Percentiles rank a stretch among this genome's conserved stretches.
Evolutionary conservation across 2,113 vertebrate species (phyloP).

Genomic region (Ivindomyrus marchei): DNA sequence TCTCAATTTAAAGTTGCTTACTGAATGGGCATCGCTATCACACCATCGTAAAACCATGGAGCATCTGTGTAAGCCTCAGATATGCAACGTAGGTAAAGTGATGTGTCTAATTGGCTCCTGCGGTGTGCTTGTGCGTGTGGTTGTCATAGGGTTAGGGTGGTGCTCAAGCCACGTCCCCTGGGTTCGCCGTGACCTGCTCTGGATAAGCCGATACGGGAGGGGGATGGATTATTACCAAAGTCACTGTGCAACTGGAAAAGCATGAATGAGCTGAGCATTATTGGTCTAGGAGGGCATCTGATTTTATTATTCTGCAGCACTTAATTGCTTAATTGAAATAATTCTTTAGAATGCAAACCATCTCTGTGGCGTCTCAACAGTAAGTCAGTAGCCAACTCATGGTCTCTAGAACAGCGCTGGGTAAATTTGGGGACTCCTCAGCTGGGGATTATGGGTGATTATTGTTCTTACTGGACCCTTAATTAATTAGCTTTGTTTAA

Average conservation of each 20-base stretch:
- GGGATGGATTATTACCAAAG: background rate
- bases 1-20: background rate
- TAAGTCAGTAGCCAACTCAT: background rate
- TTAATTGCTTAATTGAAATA: background rate
- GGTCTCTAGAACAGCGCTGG: background rate
- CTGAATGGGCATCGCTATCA: background rate
- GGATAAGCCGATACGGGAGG: background rate
- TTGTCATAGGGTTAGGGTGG: background rate
- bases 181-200: background rate
- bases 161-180: background rate
- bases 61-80: background rate
- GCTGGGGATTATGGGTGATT: background rate
- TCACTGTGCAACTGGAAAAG: background rate
- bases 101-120: no score
- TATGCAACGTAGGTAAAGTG: background rate
- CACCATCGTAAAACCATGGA: background rate
- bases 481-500: background rate
- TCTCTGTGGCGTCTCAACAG: background rate
- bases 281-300: background rate
- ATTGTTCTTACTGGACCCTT: background rate
- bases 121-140: background rate
- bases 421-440: background rate
- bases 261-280: background rate
- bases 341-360: background rate
- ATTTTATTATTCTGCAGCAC: background rate